These are phyloP conservation scores for Pectinophora gossypiella DNA, from an alignment of 1,140 invertebrate genomes.

Conservation along the genomic window DNA sequence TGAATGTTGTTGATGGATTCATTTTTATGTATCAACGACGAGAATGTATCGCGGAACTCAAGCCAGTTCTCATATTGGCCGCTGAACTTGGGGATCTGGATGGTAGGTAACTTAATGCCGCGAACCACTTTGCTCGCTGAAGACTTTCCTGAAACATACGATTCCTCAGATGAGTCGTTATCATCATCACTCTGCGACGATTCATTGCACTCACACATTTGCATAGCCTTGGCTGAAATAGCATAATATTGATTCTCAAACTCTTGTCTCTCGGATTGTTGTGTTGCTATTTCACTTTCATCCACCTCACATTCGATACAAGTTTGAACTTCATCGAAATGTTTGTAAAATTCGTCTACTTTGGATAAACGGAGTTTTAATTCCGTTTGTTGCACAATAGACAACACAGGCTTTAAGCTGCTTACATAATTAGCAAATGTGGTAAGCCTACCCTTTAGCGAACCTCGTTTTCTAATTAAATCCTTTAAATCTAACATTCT, in stretches of 20 bases:
- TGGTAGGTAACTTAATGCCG: constrained; percentile 14
- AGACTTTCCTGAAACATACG: not conserved
- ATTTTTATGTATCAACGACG: constrained; percentile 26
- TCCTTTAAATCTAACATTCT: no score
- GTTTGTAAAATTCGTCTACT: no score
- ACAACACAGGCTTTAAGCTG: no score
- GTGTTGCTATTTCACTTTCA: not conserved
- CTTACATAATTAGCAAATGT: no score
- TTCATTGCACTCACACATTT: not conserved
- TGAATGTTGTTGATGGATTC: constrained; percentile 18
- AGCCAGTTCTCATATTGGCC: constrained; percentile 24
- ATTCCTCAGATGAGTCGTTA: not conserved
- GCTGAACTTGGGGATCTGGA: constrained; percentile 22
- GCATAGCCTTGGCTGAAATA: not conserved
- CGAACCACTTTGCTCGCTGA: no score
- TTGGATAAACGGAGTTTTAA: no score
- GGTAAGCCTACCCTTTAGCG: no score
- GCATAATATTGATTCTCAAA: constrained; percentile 3
- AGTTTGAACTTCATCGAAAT: not conserved
- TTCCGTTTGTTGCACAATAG: no score
- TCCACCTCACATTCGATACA: not conserved
- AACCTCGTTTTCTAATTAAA: no score
- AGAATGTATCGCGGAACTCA: constrained; percentile 22
- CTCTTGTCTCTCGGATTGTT: not conserved
- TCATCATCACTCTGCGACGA: not conserved